Evolutionary conservation across 92 coral and sea anemone genomes (phyloP).

Genomic region (Heliopora coerulea): DNA sequence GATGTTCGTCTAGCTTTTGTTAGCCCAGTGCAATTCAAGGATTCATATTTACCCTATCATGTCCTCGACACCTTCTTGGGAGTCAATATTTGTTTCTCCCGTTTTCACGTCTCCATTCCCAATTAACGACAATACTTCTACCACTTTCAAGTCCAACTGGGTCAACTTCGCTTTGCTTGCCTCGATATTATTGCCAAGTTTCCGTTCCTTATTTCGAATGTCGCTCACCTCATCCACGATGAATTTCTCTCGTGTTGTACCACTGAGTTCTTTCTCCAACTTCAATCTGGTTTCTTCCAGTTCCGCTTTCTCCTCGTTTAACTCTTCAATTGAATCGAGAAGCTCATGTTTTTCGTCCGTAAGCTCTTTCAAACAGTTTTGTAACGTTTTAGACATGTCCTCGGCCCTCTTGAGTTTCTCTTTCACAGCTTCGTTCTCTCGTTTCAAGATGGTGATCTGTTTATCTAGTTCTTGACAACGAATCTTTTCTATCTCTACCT

Average conservation of each 20-base stretch:
- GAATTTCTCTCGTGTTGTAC: conserved; percentile 36
- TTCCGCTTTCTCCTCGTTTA: conserved; percentile 59
- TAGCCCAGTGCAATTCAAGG: neutral
- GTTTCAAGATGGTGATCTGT: conserved; percentile 63
- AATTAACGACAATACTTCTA: conserved; percentile 44
- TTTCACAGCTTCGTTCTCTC: conserved; percentile 58
- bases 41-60: conserved; percentile 38
- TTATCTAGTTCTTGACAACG: conserved; percentile 60
- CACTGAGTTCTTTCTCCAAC: conserved; percentile 39
- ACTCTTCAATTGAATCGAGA: conserved; percentile 72
- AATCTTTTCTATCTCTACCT: conserved; percentile 71
- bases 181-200: conserved; percentile 36
- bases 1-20: too few species aligned
- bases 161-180: conserved; percentile 33
- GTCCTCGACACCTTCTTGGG: conserved; percentile 30
- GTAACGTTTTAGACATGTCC: conserved; percentile 68
- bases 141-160: conserved; percentile 37
- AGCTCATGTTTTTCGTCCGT: conserved; percentile 81
- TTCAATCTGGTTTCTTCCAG: conserved; percentile 50
- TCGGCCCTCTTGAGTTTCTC: conserved; percentile 67
- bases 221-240: conserved; percentile 53
- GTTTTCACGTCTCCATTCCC: conserved; percentile 30
- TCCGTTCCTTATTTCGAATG: conserved; percentile 37
- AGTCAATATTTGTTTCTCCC: conserved; percentile 19
- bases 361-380: conserved; percentile 74